Conservation (phyloP, 2,113 vertebrate genomes). For the Sander lucioperca region DNA sequence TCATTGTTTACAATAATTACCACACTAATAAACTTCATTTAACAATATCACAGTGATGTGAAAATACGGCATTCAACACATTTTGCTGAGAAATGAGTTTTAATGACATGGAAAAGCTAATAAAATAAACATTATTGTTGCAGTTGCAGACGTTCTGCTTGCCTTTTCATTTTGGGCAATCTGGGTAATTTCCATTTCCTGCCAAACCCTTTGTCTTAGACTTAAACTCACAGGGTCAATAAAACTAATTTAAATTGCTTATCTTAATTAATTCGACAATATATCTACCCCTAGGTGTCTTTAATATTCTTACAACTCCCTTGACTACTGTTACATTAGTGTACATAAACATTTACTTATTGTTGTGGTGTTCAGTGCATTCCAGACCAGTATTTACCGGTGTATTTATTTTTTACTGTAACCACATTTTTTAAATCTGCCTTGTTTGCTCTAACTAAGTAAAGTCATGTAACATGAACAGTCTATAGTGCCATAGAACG, state of each 20-base stretch:
- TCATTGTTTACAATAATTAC: constrained; percentile 71
- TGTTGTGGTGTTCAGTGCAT: not conserved
- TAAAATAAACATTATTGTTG: constrained; percentile 40
- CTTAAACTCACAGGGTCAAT: constrained; percentile 19
- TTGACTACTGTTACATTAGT: not conserved
- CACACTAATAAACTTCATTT: constrained; percentile 43
- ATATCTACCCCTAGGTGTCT: constrained; percentile 11
- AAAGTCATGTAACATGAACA: too few relatives aligned
- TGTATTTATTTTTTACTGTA: not conserved
- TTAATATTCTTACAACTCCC: constrained; percentile 13
- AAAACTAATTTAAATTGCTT: constrained; percentile 22
- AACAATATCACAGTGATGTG: constrained; percentile 37
- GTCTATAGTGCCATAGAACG: too few relatives aligned
- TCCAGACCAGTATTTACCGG: not conserved
- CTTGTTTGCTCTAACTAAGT: not conserved
- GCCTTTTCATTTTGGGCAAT: constrained; percentile 24
- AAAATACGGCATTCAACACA: constrained; percentile 26
- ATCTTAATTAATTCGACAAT: constrained; percentile 50
- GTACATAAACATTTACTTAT: constrained; percentile 17
- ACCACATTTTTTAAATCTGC: not conserved
- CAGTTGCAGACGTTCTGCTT: constrained; percentile 29
- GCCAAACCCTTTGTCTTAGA: constrained; percentile 29
- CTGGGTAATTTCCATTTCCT: constrained; percentile 45
- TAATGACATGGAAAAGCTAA: constrained; percentile 42
- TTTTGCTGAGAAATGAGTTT: constrained; percentile 51